Percentiles rank a stretch among this genome's conserved stretches.
Conservation (phyloP, 2,888 invertebrate genomes). For the Drosophila merina region DNA sequence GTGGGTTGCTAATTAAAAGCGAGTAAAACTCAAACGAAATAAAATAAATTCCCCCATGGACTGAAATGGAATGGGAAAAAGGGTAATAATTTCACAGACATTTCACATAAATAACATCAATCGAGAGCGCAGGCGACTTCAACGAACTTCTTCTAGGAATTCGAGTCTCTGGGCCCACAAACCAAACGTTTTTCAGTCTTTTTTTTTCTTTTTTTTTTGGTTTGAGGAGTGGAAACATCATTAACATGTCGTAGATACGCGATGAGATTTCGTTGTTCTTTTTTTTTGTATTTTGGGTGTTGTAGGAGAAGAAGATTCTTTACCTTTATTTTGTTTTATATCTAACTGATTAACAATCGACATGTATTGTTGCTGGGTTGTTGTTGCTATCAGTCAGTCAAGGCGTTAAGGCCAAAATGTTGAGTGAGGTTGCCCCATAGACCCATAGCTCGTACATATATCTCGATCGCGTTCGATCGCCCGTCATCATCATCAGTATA, state of each 20-base stretch:
- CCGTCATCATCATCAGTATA: constrained; percentile 33
- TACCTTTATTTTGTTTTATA: constrained; percentile 75
- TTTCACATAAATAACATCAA: constrained; percentile 79
- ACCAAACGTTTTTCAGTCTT: constrained; percentile 56
- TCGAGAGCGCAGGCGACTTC: constrained; percentile 58
- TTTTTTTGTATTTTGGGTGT: constrained; percentile 22
- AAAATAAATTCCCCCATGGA: constrained; percentile 69
- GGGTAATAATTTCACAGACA: constrained; percentile 78
- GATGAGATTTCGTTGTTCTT: constrained; percentile 66
- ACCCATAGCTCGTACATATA: constrained; percentile 47
- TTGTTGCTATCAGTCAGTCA: constrained; percentile 66
- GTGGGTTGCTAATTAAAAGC: constrained; percentile 77
- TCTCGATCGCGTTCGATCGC: constrained; percentile 71
- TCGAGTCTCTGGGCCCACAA: constrained; percentile 53
- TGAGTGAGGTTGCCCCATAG: constrained; percentile 69
- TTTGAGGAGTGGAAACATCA: constrained; percentile 64
- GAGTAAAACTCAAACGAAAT: constrained; percentile 75
- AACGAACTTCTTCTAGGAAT: constrained; percentile 63
- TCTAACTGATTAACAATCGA: constrained; percentile 79
- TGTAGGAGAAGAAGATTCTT: constrained; percentile 52
- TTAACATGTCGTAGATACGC: constrained; percentile 75
- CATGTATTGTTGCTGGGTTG: constrained; percentile 40
- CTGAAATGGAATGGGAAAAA: constrained; percentile 38
- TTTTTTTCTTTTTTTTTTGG: constrained; percentile 21
- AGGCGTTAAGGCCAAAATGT: constrained; percentile 66